Percentiles rank a stretch among this genome's conserved stretches.
Evolutionary conservation across 92 coral and sea anemone species (phyloP).

Genomic region (Zoanthus gigantus): DNA sequence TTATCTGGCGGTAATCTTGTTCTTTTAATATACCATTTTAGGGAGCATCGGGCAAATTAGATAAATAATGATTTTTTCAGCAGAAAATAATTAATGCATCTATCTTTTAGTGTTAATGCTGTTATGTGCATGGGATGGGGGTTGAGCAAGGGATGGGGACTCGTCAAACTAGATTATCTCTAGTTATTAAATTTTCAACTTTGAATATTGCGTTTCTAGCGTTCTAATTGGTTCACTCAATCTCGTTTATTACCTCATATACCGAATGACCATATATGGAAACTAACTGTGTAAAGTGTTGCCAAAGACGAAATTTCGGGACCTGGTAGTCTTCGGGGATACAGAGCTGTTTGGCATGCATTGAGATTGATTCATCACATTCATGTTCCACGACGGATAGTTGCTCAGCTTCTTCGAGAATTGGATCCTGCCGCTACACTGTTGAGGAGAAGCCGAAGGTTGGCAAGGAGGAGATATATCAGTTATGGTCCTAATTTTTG

Average conservation of each 20-base stretch:
- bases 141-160: not conserved
- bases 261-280: no score
- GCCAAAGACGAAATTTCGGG: constrained; percentile 30
- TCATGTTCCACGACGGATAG: constrained; percentile 45
- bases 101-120: not conserved
- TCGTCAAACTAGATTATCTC: not conserved
- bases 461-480: constrained; percentile 45
- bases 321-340: constrained; percentile 51
- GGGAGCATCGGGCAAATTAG: constrained; percentile 2
- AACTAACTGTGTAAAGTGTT: no score
- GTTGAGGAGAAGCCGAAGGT: constrained; percentile 54
- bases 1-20: not conserved
- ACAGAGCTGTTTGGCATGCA: constrained; percentile 64
- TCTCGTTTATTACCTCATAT: no score
- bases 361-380: constrained; percentile 47
- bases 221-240: no score
- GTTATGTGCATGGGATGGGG: not conserved
- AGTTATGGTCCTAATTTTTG: constrained; percentile 62
- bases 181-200: no score
- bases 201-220: no score
- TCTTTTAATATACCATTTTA: not conserved
- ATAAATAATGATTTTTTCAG: not conserved
- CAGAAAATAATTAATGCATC: not conserved
- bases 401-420: constrained; percentile 49
- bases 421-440: constrained; percentile 45